Percentiles rank a stretch among this genome's conserved stretches.
phyloP scores from a whole-genome alignment of 2,888 invertebrate species.

The Clepsis dumicolana region DNA sequence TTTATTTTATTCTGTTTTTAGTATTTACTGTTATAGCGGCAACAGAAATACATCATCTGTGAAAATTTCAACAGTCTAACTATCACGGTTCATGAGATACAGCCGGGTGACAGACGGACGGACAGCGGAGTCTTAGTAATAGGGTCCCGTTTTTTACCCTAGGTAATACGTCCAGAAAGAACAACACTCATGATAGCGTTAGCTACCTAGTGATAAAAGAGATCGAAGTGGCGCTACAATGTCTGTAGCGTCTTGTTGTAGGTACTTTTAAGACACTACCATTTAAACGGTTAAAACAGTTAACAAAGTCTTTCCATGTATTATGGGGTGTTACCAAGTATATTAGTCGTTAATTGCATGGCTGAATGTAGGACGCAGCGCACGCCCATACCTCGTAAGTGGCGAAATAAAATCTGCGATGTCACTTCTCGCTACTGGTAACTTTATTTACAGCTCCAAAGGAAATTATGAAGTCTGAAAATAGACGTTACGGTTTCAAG shows the following conservation, averaged over 20 bases:
- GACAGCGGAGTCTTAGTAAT: no score
- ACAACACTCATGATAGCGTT: no score
- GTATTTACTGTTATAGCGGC: no score
- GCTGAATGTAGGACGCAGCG: conserved; percentile 50
- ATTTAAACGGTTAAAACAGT: conserved; percentile 3
- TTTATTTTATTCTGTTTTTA: no score
- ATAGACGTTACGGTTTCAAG: conserved; percentile 15
- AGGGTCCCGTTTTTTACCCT: no score
- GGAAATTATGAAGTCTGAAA: conserved; percentile 40
- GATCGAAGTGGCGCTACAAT: no score
- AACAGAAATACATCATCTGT: no score
- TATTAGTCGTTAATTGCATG: conserved; percentile 51
- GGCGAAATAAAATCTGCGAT: conserved; percentile 46
- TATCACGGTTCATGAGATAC: no score
- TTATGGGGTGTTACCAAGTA: conserved; percentile 48
- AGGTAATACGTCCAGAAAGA: no score
- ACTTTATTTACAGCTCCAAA: conserved; percentile 42
- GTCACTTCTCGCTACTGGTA: conserved; percentile 42
- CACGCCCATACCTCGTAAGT: conserved; percentile 44
- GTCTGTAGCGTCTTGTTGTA: neutral
- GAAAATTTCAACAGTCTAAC: no score
- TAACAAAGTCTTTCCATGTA: conserved; percentile 47
- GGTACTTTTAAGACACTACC: neutral
- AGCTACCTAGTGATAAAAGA: no score
- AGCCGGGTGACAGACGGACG: no score